phyloP scores from a whole-genome alignment of 1,140 invertebrate genomes.

The Drosophila nebulosa region DNA sequence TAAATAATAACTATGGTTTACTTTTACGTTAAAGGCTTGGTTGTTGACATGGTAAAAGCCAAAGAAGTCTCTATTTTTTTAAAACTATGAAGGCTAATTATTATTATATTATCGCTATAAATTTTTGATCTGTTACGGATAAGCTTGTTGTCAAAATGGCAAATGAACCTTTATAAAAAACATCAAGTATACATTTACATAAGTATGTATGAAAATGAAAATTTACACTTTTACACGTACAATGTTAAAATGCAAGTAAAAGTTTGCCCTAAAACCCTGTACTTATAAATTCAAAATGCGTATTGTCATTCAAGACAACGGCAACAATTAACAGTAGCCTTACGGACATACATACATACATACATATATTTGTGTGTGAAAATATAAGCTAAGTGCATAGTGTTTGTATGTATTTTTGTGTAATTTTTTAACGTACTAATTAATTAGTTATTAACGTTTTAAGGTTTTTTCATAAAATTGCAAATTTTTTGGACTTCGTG shows the following conservation, averaged over 20 bases:
- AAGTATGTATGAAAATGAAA: background rate
- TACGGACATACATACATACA: background rate
- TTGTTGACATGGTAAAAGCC: background rate
- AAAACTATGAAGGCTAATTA: too few relatives aligned
- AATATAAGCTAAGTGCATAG: background rate
- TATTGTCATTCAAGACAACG: background rate
- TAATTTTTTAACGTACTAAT: background rate
- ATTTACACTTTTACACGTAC: slow-evolving; percentile 1
- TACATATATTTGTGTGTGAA: background rate
- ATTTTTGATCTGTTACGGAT: background rate
- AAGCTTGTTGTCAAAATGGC: background rate
- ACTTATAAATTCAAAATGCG: slow-evolving; percentile 5
- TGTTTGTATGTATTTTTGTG: background rate
- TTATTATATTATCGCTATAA: too few relatives aligned
- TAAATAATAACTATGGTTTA: too few relatives aligned
- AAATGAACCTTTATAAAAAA: background rate
- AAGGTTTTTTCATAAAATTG: background rate
- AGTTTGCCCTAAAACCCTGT: slow-evolving; percentile 4
- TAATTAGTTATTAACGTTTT: background rate
- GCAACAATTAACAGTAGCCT: slow-evolving; percentile 2
- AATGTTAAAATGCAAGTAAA: slow-evolving; percentile 1
- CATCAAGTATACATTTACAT: background rate
- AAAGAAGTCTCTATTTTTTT: too few relatives aligned
- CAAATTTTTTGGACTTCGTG: too few relatives aligned
- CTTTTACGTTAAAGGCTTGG: too few relatives aligned